Percentiles rank a stretch among this genome's conserved stretches.
phyloP scores from a whole-genome alignment of 2,888 invertebrate genomes.

The Lasioglossum morio region DNA sequence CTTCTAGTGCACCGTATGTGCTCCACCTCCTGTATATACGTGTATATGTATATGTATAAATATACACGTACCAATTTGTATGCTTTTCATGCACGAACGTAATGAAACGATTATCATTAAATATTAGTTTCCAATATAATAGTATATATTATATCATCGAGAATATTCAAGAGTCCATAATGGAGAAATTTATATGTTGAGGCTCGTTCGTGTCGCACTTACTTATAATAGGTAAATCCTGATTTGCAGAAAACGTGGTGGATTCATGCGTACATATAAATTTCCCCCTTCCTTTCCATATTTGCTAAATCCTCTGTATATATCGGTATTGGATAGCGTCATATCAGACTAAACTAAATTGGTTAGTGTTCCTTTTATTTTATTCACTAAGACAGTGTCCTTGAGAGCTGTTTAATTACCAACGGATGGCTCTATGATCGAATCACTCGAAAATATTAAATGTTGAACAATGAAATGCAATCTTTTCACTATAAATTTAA shows the following conservation, averaged over 20 bases:
- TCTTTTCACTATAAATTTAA: not conserved
- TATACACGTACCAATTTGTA: constrained; percentile 7
- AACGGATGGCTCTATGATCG: not conserved
- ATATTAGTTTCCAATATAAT: constrained; percentile 28
- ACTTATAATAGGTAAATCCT: not conserved
- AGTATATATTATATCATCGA: not conserved
- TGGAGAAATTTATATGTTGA: constrained; percentile 27
- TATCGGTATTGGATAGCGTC: not conserved
- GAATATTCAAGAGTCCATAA: constrained; percentile 24
- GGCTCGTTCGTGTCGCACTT: constrained; percentile 20
- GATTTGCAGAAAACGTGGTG: constrained; percentile 31
- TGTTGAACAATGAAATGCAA: not conserved
- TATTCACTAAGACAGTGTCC: not conserved
- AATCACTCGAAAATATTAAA: not conserved
- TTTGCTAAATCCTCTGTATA: not conserved
- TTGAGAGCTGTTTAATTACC: not conserved
- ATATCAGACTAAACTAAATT: not conserved
- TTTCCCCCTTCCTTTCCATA: not conserved
- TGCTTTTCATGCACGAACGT: constrained; percentile 31
- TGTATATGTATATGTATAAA: constrained; percentile 6
- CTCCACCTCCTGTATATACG: not conserved
- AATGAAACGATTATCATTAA: constrained; percentile 25
- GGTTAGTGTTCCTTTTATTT: not conserved
- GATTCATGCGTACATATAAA: constrained; percentile 23
- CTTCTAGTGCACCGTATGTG: not conserved